phyloP scores from a whole-genome alignment of 2,888 invertebrate species.

The Cosmia trapezina region DNA sequence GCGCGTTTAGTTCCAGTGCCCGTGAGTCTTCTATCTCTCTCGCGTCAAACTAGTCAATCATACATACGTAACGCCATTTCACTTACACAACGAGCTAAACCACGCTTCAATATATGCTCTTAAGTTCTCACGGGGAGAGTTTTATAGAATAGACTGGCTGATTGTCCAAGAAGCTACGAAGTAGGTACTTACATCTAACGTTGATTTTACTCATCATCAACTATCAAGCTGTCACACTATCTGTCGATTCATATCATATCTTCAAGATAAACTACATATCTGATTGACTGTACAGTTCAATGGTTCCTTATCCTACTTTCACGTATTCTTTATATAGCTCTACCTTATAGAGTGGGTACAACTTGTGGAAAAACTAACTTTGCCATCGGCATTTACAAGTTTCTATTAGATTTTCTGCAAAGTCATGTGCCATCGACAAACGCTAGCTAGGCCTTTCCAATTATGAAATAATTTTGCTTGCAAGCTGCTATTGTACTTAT shows the following conservation, averaged over 20 bases:
- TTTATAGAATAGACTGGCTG: background rate
- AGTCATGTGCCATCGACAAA: background rate
- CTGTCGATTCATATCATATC: conserved; percentile 14
- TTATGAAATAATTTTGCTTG: too few relatives aligned
- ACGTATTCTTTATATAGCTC: conserved; percentile 37
- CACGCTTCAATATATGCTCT: too few relatives aligned
- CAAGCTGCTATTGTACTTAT: too few relatives aligned
- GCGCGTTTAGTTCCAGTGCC: too few relatives aligned
- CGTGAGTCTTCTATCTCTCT: too few relatives aligned
- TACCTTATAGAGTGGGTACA: conserved; percentile 11
- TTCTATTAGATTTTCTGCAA: conserved; percentile 13
- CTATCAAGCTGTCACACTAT: conserved; percentile 15
- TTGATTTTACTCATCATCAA: background rate
- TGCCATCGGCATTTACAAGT: background rate
- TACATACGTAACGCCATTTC: too few relatives aligned
- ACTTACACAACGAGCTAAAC: too few relatives aligned
- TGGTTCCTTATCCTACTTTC: conserved; percentile 44
- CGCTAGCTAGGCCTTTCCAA: too few relatives aligned
- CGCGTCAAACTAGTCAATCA: too few relatives aligned
- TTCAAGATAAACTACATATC: conserved; percentile 42
- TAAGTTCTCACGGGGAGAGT: too few relatives aligned
- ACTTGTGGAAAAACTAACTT: conserved; percentile 16
- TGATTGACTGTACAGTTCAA: conserved; percentile 35
- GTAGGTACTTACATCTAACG: background rate
- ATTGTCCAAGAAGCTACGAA: background rate